Conservation (phyloP, 2,113 vertebrate species). For the Zapus hudsonius region DNA sequence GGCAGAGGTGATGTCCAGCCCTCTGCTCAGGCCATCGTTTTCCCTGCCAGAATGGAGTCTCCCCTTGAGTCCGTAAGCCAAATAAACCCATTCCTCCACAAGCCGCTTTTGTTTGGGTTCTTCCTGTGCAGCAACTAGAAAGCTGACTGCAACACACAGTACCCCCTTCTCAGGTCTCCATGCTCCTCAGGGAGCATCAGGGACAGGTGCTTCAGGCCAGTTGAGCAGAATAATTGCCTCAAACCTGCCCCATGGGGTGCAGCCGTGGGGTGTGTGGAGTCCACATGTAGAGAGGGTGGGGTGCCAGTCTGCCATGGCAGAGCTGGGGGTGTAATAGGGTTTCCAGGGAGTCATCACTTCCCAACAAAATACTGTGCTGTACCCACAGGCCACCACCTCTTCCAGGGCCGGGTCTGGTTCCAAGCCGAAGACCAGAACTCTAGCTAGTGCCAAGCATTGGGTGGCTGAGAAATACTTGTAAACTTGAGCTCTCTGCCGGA, state of each 20-base stretch:
- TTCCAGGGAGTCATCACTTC: background rate
- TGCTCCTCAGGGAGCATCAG: background rate
- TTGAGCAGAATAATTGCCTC: too few relatives aligned
- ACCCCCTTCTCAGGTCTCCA: background rate
- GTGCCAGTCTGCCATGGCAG: accelerated
- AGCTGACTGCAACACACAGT: too few relatives aligned
- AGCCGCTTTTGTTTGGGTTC: too few relatives aligned
- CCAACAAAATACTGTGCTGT: background rate
- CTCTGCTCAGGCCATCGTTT: too few relatives aligned
- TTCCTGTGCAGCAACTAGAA: too few relatives aligned
- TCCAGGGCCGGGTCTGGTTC: background rate
- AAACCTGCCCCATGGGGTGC: background rate
- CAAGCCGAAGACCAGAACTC: background rate
- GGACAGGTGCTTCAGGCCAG: background rate
- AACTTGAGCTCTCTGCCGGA: too few relatives aligned
- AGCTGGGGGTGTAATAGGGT: background rate
- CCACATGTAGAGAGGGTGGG: background rate
- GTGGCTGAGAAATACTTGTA: too few relatives aligned
- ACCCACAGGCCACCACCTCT: background rate
- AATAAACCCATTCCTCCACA: too few relatives aligned
- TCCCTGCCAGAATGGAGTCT: too few relatives aligned
- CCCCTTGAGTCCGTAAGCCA: too few relatives aligned
- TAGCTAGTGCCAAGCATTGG: background rate
- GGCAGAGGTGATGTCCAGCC: too few relatives aligned
- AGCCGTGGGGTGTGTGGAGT: background rate